A percentile compares a stretch with the other conserved stretches of the same genome.
phyloP scores from a whole-genome alignment of 1,140 invertebrate species.

The Zaprionus inermis region DNA sequence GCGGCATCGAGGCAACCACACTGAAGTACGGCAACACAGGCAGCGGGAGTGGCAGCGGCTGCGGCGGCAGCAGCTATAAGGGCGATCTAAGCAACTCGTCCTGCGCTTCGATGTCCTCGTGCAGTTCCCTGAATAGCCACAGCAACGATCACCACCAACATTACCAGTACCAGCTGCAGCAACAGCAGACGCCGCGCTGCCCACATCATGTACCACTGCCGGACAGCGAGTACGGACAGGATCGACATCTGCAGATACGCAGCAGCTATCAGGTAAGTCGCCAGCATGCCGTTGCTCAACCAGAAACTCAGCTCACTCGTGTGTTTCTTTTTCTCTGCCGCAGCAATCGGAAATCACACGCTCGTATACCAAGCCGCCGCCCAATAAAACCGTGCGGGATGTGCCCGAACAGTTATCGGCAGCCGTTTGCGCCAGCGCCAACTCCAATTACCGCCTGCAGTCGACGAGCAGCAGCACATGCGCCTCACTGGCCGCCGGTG shows the following conservation, averaged over 20 bases:
- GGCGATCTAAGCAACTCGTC: constrained; percentile 51
- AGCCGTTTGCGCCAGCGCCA: constrained; percentile 18
- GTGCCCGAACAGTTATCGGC: constrained; percentile 75
- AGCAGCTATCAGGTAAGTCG: constrained; percentile 86
- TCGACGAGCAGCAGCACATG: constrained; percentile 51
- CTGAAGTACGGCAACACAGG: constrained; percentile 77
- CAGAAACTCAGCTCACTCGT: background rate
- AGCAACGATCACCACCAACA: constrained; percentile 82
- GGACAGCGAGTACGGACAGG: constrained; percentile 87
- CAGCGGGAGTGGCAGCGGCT: constrained; percentile 60
- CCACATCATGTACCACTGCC: constrained; percentile 87
- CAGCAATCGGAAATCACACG: constrained; percentile 83
- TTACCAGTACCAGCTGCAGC: constrained; percentile 80
- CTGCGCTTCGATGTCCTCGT: constrained; percentile 59
- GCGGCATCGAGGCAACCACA: constrained; percentile 77
- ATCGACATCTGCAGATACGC: constrained; percentile 86
- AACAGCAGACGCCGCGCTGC: constrained; percentile 85
- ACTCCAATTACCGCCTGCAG: constrained; percentile 68
- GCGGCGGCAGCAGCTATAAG: constrained; percentile 63
- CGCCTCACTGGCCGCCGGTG: constrained; percentile 22
- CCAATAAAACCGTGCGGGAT: constrained; percentile 82
- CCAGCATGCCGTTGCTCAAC: rapidly evolving
- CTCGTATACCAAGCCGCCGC: constrained; percentile 83
- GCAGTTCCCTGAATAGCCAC: constrained; percentile 68
- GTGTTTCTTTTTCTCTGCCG: background rate